These are phyloP conservation scores for Ecliptopera silaceata DNA, from an alignment of 2,888 invertebrate genomes.

Conservation along the genomic window DNA sequence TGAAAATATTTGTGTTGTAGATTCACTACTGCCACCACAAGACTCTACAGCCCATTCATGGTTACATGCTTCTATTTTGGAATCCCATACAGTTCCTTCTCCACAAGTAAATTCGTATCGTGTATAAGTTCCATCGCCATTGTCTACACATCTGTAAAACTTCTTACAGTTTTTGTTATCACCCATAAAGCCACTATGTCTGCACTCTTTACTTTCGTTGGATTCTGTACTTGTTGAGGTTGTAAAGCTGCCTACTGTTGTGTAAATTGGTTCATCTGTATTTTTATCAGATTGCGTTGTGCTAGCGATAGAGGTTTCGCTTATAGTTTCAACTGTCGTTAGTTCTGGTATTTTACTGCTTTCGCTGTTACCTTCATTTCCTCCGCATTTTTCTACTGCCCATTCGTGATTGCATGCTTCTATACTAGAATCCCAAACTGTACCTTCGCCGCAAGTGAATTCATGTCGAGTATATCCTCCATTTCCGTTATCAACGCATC, in stretches of 20 bases:
- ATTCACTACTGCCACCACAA: slow-evolving; percentile 44
- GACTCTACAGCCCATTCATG: slow-evolving; percentile 81
- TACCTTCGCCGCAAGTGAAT: slow-evolving; percentile 86
- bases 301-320: slow-evolving; percentile 10
- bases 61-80: slow-evolving; percentile 86
- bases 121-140: slow-evolving; percentile 82
- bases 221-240: slow-evolving; percentile 28
- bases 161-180: slow-evolving; percentile 87
- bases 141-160: slow-evolving; percentile 89
- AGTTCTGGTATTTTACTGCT: slow-evolving; percentile 29
- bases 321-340: slow-evolving; percentile 10
- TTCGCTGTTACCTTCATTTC: slow-evolving; percentile 16
- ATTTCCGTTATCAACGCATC: slow-evolving; percentile 85
- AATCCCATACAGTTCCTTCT: slow-evolving; percentile 91
- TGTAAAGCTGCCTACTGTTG: slow-evolving; percentile 18
- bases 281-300: slow-evolving; percentile 22
- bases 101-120: slow-evolving; percentile 89
- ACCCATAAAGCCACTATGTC: slow-evolving; percentile 85
- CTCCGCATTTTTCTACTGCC: slow-evolving; percentile 68
- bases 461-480: slow-evolving; percentile 83
- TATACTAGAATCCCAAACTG: slow-evolving; percentile 83
- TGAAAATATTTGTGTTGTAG: slow-evolving; percentile 14
- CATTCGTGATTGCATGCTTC: slow-evolving; percentile 84
- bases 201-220: slow-evolving; percentile 41
- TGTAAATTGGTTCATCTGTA: slow-evolving; percentile 18